Evolutionary conservation across 2,113 vertebrate species (phyloP).

Genomic region (Hoplias malabaricus): DNA sequence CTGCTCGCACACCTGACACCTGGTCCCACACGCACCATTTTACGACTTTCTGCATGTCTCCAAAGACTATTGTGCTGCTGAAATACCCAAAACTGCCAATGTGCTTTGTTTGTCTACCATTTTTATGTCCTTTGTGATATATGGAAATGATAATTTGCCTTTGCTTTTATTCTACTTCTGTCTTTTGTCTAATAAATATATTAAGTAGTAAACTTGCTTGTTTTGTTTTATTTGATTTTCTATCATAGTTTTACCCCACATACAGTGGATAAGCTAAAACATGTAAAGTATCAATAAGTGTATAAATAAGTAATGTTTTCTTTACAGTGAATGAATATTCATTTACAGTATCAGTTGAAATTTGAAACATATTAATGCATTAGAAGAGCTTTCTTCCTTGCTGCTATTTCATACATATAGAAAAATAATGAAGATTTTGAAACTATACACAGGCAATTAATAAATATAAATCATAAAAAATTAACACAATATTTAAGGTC

Average conservation of each 20-base stretch:
- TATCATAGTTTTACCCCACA: neutral
- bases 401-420: too few relatives aligned
- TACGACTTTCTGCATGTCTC: slow-evolving; percentile 51
- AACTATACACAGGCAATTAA: too few relatives aligned
- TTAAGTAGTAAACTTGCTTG: neutral
- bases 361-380: too few relatives aligned
- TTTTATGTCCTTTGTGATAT: slow-evolving; percentile 54
- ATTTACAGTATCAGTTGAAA: too few relatives aligned
- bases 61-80: slow-evolving; percentile 68
- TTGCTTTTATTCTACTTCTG: slow-evolving; percentile 15
- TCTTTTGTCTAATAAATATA: slow-evolving; percentile 43
- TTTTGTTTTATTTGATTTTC: neutral
- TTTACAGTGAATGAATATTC: too few relatives aligned
- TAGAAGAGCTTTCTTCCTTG: too few relatives aligned
- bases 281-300: too few relatives aligned
- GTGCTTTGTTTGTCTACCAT: slow-evolving; percentile 49
- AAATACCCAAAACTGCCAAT: slow-evolving; percentile 43
- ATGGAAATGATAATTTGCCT: slow-evolving; percentile 9
- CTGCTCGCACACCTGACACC: slow-evolving; percentile 1
- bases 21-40: neutral
- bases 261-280: too few relatives aligned
- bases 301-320: too few relatives aligned
- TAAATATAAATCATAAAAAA: too few relatives aligned
- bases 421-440: too few relatives aligned
- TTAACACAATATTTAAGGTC: too few relatives aligned